phyloP scores from a whole-genome alignment of 2,113 vertebrate species.

The Hiodon tergisus region DNA sequence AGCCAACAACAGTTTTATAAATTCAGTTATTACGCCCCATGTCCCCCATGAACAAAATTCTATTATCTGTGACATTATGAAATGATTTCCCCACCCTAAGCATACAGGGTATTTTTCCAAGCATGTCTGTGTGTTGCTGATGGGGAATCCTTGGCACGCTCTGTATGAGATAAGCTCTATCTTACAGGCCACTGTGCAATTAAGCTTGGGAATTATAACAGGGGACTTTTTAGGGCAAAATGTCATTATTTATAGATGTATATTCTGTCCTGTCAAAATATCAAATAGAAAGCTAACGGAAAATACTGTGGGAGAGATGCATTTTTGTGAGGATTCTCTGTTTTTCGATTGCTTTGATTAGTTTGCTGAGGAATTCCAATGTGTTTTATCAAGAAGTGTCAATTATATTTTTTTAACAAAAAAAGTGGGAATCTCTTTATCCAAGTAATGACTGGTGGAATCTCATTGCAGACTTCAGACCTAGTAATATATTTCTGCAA shows the following conservation, averaged over 20 bases:
- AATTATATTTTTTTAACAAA: too few species aligned
- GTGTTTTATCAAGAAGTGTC: too few species aligned
- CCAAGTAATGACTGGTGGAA: too few species aligned
- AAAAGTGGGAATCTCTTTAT: too few species aligned
- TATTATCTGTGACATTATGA: slow-evolving; percentile 5
- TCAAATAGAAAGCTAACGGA: background rate
- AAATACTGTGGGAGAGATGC: background rate
- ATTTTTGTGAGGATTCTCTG: background rate
- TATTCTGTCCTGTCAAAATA: slow-evolving; percentile 12
- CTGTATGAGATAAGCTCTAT: slow-evolving; percentile 10
- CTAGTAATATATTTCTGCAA: too few species aligned
- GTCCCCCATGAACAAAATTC: background rate
- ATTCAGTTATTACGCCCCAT: background rate
- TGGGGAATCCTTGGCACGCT: slow-evolving; percentile 34
- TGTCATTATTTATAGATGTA: slow-evolving; percentile 1
- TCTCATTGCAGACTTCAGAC: background rate
- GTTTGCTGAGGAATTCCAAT: too few species aligned
- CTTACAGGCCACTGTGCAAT: background rate
- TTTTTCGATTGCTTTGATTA: too few species aligned
- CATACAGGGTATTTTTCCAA: slow-evolving; percentile 45
- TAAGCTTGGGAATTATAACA: background rate
- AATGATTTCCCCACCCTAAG: slow-evolving; percentile 33
- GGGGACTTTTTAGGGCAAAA: slow-evolving; percentile 7
- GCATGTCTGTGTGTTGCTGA: slow-evolving; percentile 43
- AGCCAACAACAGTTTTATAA: background rate